Base-by-base conservation (phyloP, 2,113 vertebrate species). In the Catagonus wagneri region DNA sequence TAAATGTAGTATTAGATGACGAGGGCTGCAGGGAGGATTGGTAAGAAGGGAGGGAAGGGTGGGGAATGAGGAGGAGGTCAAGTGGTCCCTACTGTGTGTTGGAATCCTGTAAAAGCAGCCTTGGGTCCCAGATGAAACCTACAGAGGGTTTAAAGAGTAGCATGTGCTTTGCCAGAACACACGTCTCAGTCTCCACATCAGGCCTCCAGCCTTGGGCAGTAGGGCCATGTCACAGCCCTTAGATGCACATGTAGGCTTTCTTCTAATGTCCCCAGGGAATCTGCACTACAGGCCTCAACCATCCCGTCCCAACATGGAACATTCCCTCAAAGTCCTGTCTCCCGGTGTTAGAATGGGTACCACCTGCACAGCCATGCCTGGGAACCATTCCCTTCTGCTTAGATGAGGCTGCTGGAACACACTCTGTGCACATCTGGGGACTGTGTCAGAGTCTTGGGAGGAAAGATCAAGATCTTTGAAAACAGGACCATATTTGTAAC, bases 381-480 rank as follows among this genome's bases (percentile, higher is more conserved):
- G 13, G 13, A 17, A 81, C 56, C 23, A 27, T 66, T 36, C 16
- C 20, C 17, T 93, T 36, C 20, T 84, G 20, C 54, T 74, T 34
- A 52, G 34, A 79, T 50, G 60, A 93, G 8, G 22, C 15, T 93
- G 61, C 74, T 92, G 83, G 69, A 63, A 68, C 44, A 84, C 80
- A 96, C 34, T 90, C 60, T 1, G 0, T 22, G 32, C 34, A 93
- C 60, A 80, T 76, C 54, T 92, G 69, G 50, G 23, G 19, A 20
- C 69, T 85, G 13, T 88, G n/a, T 96, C 54, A 84, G 50, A 87
- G 76, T 23, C 85, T 81, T 72, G 54, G 27, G 32, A 84, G 32
- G 8, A 87, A 94, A 80, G 60, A 94, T 76, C 8, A 92, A 76
- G 12, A 29, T 75, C 71, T 95, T 93, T 93, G 65, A 83, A 92